A percentile compares a stretch with the other conserved stretches of the same genome.
These are phyloP conservation scores for Lepetodrilus schrolli DNA, from an alignment of 2,888 invertebrate species.

Conservation along the genomic window DNA sequence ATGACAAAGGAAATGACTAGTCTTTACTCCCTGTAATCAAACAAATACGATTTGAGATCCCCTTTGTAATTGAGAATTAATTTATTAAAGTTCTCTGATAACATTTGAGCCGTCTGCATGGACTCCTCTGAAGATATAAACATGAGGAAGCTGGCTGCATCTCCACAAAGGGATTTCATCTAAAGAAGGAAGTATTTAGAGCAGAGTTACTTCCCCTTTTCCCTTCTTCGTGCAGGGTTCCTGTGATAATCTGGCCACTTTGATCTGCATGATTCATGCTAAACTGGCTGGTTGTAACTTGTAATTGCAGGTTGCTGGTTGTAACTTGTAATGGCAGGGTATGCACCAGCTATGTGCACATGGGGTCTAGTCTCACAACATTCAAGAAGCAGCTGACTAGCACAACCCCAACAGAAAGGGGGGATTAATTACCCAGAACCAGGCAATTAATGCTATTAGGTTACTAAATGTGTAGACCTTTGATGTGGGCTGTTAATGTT, in stretches of 20 bases:
- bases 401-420: constrained; percentile 14
- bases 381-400: background rate
- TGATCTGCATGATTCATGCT: constrained; percentile 16
- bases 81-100: constrained; percentile 13
- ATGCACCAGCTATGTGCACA: constrained; percentile 4
- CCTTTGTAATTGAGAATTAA: constrained; percentile 12
- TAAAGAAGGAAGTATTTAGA: background rate
- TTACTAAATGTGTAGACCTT: constrained; percentile 6
- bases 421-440: constrained; percentile 28
- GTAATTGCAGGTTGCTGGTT: background rate
- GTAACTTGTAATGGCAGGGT: background rate
- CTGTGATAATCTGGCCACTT: constrained; percentile 9
- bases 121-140: constrained; percentile 9
- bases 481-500: constrained; percentile 19
- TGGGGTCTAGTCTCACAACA: constrained; percentile 18
- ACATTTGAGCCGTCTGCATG: background rate
- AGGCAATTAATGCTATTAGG: constrained; percentile 5
- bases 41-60: background rate
- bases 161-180: constrained; percentile 9
- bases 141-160: background rate
- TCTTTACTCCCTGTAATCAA: constrained; percentile 2
- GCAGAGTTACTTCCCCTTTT: constrained; percentile 14
- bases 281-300: background rate
- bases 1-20: background rate
- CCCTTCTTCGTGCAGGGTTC: background rate